Evolutionary conservation across 1,140 invertebrate genomes (phyloP), one percentile per base, ranked within the genome.

Genomic region (Mercenaria mercenaria): DNA sequence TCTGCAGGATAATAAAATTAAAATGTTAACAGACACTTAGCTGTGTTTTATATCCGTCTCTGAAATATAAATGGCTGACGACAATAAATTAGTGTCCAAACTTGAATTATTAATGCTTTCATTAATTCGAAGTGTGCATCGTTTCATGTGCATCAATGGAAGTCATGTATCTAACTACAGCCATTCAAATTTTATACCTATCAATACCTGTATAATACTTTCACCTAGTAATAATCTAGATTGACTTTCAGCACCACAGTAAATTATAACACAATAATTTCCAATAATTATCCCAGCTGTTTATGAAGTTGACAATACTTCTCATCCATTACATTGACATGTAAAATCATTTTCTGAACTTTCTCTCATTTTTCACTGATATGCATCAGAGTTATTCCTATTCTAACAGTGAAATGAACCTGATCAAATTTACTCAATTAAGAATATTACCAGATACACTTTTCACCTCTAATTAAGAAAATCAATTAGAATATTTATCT

Each of bases 331-430:
- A 29, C 6, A 29, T 3, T 11, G 26, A 29, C n/a, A 64, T 0
- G n/a, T 64, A 64, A 47, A 47, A 64, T 64, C 59, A 26, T 64
- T 29, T 64, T 10, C n/a, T 29, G 20, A 2, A 64, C 29, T 64
- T 64, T 64, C 59, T 64, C n/a, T 64, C 59, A 64, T 64, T 29
- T 64, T 64, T 64, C 59, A 64, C 29, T 64, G 20, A 64, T n/a
- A 29, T 6, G 10, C 23, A 64, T 29, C 59, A 64, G n/a, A 20
- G 29, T n/a, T 29, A 64, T 29, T 10, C 20, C 26, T 29, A 64
- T 64, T 64, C n/a, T 64, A 64, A n/a, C n/a, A n/a, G 11, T 29
- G n/a, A 64, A 64, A 64, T 29, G 26, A 29, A 29, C 59, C 59
- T 8, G 20, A 64, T 64, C 59, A n/a, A 29, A 64, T 64, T 29